phyloP scores from a whole-genome alignment of 2,888 invertebrate species.

The Andricus quercusramuli region DNA sequence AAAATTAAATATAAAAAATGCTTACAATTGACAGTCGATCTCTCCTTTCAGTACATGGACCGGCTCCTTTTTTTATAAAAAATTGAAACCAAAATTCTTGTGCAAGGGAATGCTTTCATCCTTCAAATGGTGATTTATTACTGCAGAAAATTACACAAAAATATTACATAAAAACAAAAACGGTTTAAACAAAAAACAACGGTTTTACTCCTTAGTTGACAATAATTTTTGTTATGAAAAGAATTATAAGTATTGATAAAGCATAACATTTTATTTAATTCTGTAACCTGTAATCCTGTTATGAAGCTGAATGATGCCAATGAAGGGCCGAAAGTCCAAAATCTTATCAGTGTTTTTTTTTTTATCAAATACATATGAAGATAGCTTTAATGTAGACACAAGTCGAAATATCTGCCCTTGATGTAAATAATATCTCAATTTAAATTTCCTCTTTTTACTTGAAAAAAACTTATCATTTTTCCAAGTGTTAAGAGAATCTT shows the following conservation, averaged over 20 bases:
- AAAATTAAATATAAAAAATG: too few relatives aligned
- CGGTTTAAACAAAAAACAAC: background rate
- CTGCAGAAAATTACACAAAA: background rate
- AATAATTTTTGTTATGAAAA: background rate
- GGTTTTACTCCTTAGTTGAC: background rate
- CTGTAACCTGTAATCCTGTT: background rate
- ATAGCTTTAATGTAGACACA: background rate
- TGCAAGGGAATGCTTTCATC: background rate
- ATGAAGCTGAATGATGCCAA: background rate
- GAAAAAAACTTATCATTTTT: background rate
- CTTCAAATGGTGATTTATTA: background rate
- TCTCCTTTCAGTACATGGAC: background rate
- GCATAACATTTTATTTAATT: background rate
- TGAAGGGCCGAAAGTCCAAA: background rate
- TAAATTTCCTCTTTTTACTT: background rate
- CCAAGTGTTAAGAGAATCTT: background rate
- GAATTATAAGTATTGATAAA: background rate
- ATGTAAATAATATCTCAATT: background rate
- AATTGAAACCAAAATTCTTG: background rate
- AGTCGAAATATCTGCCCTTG: background rate
- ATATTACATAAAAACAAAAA: background rate
- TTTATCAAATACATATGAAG: background rate
- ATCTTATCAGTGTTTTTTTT: background rate
- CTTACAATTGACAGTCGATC: conserved; percentile 1
- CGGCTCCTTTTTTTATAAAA: background rate